Evolutionary conservation across 2,888 invertebrate species (phyloP).

Genomic region (Drosophila macrospina): DNA sequence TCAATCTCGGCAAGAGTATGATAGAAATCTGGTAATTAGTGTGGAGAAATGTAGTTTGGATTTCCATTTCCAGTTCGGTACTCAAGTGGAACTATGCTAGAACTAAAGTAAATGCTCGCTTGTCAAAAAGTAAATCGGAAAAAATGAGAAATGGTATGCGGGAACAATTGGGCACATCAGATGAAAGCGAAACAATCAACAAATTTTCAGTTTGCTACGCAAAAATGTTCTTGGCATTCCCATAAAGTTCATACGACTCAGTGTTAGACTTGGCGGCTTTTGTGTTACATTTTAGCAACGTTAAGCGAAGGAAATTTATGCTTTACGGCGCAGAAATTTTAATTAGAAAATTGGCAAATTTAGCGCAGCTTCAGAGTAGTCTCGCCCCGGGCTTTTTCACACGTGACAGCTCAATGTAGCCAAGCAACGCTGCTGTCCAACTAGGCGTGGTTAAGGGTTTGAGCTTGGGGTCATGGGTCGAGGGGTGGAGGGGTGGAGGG

Average conservation of each 20-base stretch:
- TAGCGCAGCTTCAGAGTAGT: conserved; percentile 44
- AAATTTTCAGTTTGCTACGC: conserved; percentile 26
- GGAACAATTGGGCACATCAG: conserved; percentile 15
- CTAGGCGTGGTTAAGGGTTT: conserved; percentile 25
- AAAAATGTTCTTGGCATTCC: conserved; percentile 30
- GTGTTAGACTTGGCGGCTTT: conserved; percentile 41
- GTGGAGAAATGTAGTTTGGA: neutral
- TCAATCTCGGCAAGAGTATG: conserved; percentile 7
- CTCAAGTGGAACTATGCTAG: neutral
- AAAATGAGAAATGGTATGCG: conserved; percentile 3
- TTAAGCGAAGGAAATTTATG: conserved; percentile 73
- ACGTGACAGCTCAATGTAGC: conserved; percentile 76
- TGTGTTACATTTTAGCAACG: conserved; percentile 63
- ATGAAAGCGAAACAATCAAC: conserved; percentile 2
- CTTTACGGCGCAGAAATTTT: conserved; percentile 80
- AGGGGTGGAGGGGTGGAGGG: conserved; percentile 7
- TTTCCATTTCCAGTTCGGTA: neutral
- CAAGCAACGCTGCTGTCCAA: conserved; percentile 28
- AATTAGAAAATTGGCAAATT: conserved; percentile 80
- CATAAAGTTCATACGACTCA: conserved; percentile 39
- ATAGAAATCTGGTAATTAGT: conserved; percentile 44
- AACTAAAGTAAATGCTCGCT: neutral
- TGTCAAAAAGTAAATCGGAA: neutral
- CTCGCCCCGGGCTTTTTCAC: conserved; percentile 52
- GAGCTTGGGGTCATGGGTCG: conserved; percentile 4